These are phyloP conservation scores for Agrilus biguttatus DNA, from an alignment of 2,888 invertebrate genomes.

Conservation along the genomic window DNA sequence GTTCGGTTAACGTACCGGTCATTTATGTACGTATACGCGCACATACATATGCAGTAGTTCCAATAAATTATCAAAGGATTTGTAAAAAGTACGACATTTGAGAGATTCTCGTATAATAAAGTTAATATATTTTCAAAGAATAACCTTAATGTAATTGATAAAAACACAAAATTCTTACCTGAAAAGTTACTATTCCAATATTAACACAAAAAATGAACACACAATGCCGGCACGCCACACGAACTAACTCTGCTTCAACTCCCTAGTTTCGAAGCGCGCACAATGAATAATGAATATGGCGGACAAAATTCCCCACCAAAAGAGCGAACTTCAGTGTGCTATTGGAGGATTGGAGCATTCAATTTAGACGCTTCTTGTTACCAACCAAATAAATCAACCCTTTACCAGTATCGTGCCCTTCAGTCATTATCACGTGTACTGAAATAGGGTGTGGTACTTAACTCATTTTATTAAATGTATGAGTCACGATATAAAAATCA, in stretches of 20 bases:
- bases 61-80: too few relatives aligned
- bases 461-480: background rate
- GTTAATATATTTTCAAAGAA: too few relatives aligned
- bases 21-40: too few relatives aligned
- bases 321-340: constrained; percentile 4
- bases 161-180: constrained; percentile 13
- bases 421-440: too few relatives aligned
- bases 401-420: background rate
- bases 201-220: constrained; percentile 16
- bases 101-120: too few relatives aligned
- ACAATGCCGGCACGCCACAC: constrained; percentile 17
- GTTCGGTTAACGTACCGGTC: too few relatives aligned
- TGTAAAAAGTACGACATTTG: too few relatives aligned
- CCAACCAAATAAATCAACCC: constrained; percentile 14
- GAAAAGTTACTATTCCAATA: constrained; percentile 17
- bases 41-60: too few relatives aligned
- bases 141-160: constrained; percentile 12
- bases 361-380: constrained; percentile 18
- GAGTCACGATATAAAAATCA: too few relatives aligned
- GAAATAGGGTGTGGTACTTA: too few relatives aligned
- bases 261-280: constrained; percentile 21
- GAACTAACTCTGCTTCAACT: constrained; percentile 23
- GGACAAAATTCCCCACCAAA: constrained; percentile 19
- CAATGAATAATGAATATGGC: constrained; percentile 27
- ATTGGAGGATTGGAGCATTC: constrained; percentile 17